These are phyloP conservation scores for Agonum fuliginosum DNA, from an alignment of 2,888 invertebrate genomes.

Conservation along the genomic window DNA sequence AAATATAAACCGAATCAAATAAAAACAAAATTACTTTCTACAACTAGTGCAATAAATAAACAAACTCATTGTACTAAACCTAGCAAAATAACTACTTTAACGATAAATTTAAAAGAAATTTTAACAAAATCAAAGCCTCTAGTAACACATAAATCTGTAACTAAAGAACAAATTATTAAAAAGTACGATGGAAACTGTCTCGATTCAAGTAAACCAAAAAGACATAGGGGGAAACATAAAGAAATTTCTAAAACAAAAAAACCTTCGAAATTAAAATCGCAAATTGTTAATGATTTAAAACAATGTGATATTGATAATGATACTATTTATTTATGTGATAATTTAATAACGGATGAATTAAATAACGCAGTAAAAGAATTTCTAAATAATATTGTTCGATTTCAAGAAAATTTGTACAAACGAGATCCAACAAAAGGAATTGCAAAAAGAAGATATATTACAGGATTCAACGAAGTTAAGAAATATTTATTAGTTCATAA, in stretches of 20 bases:
- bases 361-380: conserved; percentile 73
- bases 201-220: conserved; percentile 64
- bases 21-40: not conserved
- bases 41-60: not conserved
- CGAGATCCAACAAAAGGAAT: conserved; percentile 77
- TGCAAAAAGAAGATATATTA: conserved; percentile 76
- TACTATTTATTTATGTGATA: conserved; percentile 74
- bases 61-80: not conserved
- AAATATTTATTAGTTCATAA: conserved; percentile 77
- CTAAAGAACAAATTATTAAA: not conserved
- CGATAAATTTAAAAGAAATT: conserved; percentile 51
- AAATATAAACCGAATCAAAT: not conserved
- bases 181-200: conserved; percentile 62
- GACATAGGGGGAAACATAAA: conserved; percentile 64
- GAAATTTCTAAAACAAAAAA: conserved; percentile 64
- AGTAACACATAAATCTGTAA: conserved; percentile 1
- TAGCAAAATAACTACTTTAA: not conserved
- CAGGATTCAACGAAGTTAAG: conserved; percentile 79
- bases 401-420: conserved; percentile 78
- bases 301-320: not conserved
- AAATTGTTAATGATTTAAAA: conserved; percentile 58
- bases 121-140: conserved; percentile 36
- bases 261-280: conserved; percentile 63
- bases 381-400: conserved; percentile 76
- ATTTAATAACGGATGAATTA: conserved; percentile 76